A percentile compares a stretch with the other conserved stretches of the same genome.
Evolutionary conservation across 2,113 vertebrate species (phyloP).

Genomic region (Rhombomys opimus): DNA sequence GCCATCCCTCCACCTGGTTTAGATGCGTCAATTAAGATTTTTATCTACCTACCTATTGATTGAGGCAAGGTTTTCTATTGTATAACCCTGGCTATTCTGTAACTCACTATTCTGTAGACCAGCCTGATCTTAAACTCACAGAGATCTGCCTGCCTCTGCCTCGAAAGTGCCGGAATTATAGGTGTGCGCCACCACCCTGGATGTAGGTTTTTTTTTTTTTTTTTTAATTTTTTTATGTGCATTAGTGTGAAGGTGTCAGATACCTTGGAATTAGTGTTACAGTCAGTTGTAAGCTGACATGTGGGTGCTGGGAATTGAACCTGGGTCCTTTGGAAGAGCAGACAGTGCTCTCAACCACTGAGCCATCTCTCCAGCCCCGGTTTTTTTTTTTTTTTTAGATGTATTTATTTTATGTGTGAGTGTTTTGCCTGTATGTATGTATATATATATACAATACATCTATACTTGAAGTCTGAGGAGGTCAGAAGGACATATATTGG

Average conservation of each 20-base stretch:
- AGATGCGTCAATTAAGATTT: neutral
- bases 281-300: too few relatives aligned
- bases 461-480: neutral
- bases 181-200: neutral
- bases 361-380: too few relatives aligned
- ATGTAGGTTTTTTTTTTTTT: neutral
- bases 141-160: neutral
- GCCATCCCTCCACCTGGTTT: neutral
- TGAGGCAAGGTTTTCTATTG: neutral
- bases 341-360: too few relatives aligned
- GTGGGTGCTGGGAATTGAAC: too few relatives aligned
- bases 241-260: too few relatives aligned
- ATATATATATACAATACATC: neutral
- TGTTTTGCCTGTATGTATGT: neutral
- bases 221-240: too few relatives aligned
- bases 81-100: neutral
- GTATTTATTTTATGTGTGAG: neutral
- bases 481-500: neutral
- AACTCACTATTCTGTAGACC: neutral
- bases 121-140: neutral
- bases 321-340: too few relatives aligned
- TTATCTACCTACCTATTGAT: neutral
- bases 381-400: neutral
- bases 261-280: too few relatives aligned
- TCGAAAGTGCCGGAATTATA: neutral